phyloP scores from a whole-genome alignment of 1,140 invertebrate species.

The Bombus haemorrhoidalis region DNA sequence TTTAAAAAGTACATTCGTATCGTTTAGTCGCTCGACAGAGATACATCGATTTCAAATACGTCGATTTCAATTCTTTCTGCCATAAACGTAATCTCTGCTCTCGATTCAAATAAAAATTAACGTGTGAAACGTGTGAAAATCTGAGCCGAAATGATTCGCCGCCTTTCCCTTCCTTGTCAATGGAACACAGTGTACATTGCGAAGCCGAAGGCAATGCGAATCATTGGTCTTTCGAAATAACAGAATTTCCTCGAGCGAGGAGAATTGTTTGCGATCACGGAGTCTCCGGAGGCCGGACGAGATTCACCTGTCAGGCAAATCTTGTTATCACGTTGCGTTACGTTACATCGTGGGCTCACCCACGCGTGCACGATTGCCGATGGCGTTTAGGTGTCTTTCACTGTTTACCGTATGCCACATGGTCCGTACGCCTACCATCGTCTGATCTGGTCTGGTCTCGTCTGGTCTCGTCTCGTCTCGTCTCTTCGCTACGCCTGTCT shows the following conservation, averaged over 20 bases:
- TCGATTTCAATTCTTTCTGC: too few relatives aligned
- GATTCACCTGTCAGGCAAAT: slow-evolving; percentile 24
- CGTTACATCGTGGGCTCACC: slow-evolving; percentile 6
- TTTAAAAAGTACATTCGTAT: too few relatives aligned
- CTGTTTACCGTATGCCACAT: slow-evolving; percentile 19
- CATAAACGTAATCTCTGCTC: too few relatives aligned
- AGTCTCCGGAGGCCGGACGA: not conserved
- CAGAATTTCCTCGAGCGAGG: not conserved
- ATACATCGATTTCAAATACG: too few relatives aligned
- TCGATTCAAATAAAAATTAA: not conserved
- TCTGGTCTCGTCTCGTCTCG: not conserved
- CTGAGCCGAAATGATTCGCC: not conserved
- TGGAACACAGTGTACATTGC: not conserved
- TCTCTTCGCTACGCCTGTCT: slow-evolving; percentile 23
- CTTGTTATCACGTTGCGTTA: slow-evolving; percentile 42
- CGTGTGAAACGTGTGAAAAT: not conserved
- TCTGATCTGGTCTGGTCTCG: not conserved
- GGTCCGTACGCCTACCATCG: not conserved
- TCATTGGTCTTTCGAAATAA: not conserved
- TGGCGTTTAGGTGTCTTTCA: slow-evolving; percentile 39
- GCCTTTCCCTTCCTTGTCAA: not conserved
- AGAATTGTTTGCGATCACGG: slow-evolving; percentile 1
- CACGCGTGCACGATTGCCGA: slow-evolving; percentile 41
- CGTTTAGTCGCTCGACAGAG: too few relatives aligned
- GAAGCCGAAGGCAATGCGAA: not conserved